Percentiles rank a stretch among this genome's conserved stretches.
phyloP scores from a whole-genome alignment of 1,140 invertebrate species.

The Ptiloglossa arizonensis region DNA sequence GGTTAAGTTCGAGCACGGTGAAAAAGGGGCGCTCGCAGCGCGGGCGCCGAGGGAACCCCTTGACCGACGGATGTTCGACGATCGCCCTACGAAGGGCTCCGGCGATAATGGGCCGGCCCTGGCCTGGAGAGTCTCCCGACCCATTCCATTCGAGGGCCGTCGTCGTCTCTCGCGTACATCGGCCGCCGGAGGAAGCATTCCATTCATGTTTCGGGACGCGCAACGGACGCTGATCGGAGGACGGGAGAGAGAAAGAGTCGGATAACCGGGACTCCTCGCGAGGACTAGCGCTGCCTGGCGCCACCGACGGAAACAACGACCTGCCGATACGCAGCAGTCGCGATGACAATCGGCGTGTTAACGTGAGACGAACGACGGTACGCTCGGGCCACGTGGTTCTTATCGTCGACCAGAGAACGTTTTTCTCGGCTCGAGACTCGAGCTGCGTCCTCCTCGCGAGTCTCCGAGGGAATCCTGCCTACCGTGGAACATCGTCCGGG shows the following conservation, averaged over 20 bases:
- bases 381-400: conserved; percentile 43
- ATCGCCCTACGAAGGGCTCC: conserved; percentile 39
- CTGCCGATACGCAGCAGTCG: conserved; percentile 42
- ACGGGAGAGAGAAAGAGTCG: conserved; percentile 34
- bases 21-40: background rate
- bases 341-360: conserved; percentile 50
- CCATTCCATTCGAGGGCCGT: conserved; percentile 62
- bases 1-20: background rate
- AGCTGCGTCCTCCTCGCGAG: too few relatives aligned
- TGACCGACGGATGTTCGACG: background rate
- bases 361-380: conserved; percentile 16
- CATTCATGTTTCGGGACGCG: conserved; percentile 73
- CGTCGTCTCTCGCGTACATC: conserved; percentile 69
- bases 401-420: background rate
- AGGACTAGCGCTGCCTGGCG: conserved; percentile 48
- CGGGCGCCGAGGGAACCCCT: background rate
- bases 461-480: background rate
- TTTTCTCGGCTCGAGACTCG: too few relatives aligned
- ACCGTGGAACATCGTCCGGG: conserved; percentile 10
- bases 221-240: conserved; percentile 48
- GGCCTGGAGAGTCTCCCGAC: conserved; percentile 49
- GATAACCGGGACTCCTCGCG: conserved; percentile 30
- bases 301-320: conserved; percentile 51
- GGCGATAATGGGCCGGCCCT: conserved; percentile 54
- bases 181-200: conserved; percentile 72